Evolutionary conservation across 2,797 vertebrate genomes (phyloP), one percentile per base, ranked within the genome.

Genomic region (Furcifer pardalis): DNA sequence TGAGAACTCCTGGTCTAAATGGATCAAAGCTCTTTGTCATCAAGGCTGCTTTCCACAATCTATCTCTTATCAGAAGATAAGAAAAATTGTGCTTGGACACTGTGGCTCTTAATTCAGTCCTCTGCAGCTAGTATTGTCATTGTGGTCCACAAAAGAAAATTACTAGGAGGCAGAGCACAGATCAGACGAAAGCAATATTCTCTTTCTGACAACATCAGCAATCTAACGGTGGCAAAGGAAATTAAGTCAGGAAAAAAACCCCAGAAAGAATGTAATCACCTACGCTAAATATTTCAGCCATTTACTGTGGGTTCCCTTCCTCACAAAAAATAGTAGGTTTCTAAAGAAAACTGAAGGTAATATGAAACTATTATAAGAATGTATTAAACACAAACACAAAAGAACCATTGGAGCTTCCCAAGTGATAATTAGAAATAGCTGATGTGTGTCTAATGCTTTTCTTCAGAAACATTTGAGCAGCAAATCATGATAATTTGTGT

Each of bases 391-490:
- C 44, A 92, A 90, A 93, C 82, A 90, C 92, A 93, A 94, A 95
- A 88, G 89, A 93, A 87, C 60, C 78, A 88, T 49, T 81, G 90
- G 92, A 90, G 90, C 89, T 93, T 95, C 91, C 88, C 95, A 93
- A 92, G 89, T 86, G 73, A 87, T 90, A 93, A 94, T 95, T 95
- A 94, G 94, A 76, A 94, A 90, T 89, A 94, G 62, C 77, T 92
- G 90, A 84, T 93, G 90, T 93, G 85, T 94, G 87, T 93, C 93
- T 91, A 94, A 93, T 92, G 81, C 85, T 87, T 94, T 94, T 96
- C 84, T 85, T 92, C 80, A 80, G 46, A 46, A 0, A 90, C 82
- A 91, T 86, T 94, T 87, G 91, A 87, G 76, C 85, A 90, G 27
- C 80, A 93, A 85, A 80, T 87, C 80, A 78, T 73, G 77, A 90